These are phyloP conservation scores for Nemurella pictetii DNA, from an alignment of 2,888 invertebrate genomes.

Conservation along the genomic window DNA sequence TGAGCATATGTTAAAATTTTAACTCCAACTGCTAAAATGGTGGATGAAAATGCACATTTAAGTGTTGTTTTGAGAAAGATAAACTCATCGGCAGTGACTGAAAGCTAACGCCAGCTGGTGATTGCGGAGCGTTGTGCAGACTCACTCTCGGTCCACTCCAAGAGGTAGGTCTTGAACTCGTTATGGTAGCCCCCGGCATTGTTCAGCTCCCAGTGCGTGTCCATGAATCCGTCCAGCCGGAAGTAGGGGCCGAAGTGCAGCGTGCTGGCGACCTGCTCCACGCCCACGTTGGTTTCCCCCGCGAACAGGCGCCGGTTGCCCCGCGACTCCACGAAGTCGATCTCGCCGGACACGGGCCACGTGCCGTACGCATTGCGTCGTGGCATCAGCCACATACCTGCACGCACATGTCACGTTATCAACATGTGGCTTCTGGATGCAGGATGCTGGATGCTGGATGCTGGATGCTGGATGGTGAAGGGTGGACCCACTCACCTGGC, in stretches of 20 bases:
- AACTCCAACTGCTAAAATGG: no score
- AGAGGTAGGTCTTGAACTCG: constrained; percentile 66
- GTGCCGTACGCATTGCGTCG: constrained; percentile 63
- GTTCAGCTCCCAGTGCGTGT: constrained; percentile 55
- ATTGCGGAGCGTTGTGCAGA: not conserved
- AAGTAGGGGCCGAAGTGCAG: constrained; percentile 69
- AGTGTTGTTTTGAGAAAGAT: not conserved
- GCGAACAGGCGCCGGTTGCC: constrained; percentile 58
- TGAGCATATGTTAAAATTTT: no score
- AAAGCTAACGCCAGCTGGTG: not conserved
- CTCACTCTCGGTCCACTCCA: constrained; percentile 67
- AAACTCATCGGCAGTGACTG: not conserved
- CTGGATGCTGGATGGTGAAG: no score
- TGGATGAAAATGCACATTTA: no score
- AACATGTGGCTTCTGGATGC: no score
- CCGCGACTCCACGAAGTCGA: constrained; percentile 68
- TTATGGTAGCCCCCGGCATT: constrained; percentile 51
- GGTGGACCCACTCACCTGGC: constrained; percentile 55
- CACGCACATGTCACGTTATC: not conserved
- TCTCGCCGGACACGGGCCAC: constrained; percentile 75
- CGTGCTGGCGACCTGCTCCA: constrained; percentile 54
- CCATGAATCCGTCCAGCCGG: constrained; percentile 57
- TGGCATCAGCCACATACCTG: constrained; percentile 74
- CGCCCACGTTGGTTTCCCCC: constrained; percentile 45
- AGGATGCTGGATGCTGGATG: no score